phyloP scores from a whole-genome alignment of 2,113 vertebrate species.

The Ciconia stormi region DNA sequence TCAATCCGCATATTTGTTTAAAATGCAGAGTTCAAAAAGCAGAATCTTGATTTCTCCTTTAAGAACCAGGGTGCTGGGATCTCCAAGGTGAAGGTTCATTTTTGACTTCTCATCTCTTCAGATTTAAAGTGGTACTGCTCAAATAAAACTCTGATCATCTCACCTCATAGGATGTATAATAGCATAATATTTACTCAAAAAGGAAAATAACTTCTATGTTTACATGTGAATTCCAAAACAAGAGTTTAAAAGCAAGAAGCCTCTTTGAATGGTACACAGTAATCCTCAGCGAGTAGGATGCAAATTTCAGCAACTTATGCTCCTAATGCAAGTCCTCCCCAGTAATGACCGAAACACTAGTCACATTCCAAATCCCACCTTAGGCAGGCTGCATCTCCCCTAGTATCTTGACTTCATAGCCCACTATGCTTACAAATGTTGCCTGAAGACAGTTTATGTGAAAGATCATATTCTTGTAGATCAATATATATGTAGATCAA shows the following conservation, averaged over 20 bases:
- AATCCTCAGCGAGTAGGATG: not conserved
- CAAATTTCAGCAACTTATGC: not conserved
- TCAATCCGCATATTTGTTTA: not conserved
- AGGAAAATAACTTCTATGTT: not conserved
- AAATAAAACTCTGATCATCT: not conserved
- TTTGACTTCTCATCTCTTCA: constrained; percentile 18
- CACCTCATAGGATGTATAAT: not conserved
- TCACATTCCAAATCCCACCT: not conserved
- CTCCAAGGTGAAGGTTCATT: constrained; percentile 16
- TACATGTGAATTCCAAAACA: not conserved
- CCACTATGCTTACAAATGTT: not conserved
- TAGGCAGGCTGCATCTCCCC: not conserved
- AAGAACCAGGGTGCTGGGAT: not conserved
- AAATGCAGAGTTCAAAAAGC: not conserved
- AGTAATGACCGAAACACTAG: not conserved
- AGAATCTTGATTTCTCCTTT: constrained; percentile 25
- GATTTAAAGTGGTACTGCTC: not conserved
- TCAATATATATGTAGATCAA: not conserved
- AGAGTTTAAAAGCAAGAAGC: not conserved
- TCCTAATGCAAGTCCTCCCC: not conserved
- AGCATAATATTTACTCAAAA: not conserved
- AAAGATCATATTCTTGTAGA: not conserved
- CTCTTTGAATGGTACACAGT: not conserved
- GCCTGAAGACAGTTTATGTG: not conserved
- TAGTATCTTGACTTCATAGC: not conserved